Conservation (phyloP, 2,797 vertebrate species). For the Gymnoscopelus microlampas region DNA sequence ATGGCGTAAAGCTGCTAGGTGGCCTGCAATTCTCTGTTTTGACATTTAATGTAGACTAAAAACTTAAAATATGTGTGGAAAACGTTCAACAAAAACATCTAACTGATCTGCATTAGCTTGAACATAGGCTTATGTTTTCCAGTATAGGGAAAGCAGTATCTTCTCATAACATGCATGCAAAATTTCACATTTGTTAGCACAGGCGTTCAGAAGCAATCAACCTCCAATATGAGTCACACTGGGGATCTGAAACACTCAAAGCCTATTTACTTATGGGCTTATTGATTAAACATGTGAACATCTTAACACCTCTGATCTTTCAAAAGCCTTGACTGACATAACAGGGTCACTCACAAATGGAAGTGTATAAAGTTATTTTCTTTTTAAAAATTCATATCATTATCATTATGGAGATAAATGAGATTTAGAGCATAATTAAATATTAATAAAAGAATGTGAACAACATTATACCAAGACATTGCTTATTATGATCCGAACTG, state of each 20-base stretch:
- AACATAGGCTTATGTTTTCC: too few species aligned
- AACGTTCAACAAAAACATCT: too few species aligned
- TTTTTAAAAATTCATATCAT: too few species aligned
- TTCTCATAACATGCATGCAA: too few species aligned
- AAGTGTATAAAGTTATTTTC: conserved; percentile 1
- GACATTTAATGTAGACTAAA: too few species aligned
- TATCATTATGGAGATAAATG: conserved; percentile 20
- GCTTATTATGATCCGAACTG: conserved; percentile 14
- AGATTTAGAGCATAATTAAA: conserved; percentile 43
- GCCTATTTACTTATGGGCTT: not conserved
- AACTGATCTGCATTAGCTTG: too few species aligned
- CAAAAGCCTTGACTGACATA: conserved; percentile 1
- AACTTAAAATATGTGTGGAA: too few species aligned
- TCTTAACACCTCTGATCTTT: too few species aligned
- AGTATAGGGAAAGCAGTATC: too few species aligned
- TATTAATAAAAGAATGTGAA: conserved; percentile 37
- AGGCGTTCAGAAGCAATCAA: not conserved
- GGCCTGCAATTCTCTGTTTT: too few species aligned
- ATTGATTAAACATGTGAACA: too few species aligned
- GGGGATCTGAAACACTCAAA: conserved; percentile 12
- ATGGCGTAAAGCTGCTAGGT: too few species aligned
- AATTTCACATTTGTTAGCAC: not conserved
- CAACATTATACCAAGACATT: conserved; percentile 34
- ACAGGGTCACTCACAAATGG: conserved; percentile 4
- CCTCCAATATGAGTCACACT: not conserved